Evolutionary conservation across 2,797 vertebrate genomes (phyloP).

Genomic region (Pristis pectinata): DNA sequence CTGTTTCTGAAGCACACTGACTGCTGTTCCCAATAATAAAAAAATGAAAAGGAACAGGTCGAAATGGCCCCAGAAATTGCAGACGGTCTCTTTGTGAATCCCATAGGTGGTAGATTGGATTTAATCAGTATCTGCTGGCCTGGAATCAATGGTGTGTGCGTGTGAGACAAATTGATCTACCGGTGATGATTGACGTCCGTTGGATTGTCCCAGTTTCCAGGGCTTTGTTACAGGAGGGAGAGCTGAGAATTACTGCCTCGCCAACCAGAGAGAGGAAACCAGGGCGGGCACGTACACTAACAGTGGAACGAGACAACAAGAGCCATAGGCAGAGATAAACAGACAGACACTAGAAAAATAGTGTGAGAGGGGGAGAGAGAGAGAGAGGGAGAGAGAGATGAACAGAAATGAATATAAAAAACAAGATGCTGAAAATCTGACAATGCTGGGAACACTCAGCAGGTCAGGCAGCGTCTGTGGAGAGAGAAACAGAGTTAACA

Average conservation of each 20-base stretch:
- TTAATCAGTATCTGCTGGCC: constrained; percentile 5
- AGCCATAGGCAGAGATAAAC: background rate
- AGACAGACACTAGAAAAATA: constrained; percentile 22
- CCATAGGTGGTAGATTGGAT: background rate
- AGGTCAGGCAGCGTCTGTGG: too few species aligned
- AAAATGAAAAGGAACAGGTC: background rate
- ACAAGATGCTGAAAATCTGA: background rate
- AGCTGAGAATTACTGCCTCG: background rate
- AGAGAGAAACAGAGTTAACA: constrained; percentile 39
- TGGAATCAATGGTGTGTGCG: background rate
- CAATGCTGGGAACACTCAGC: too few species aligned
- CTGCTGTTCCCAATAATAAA: background rate
- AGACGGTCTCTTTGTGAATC: background rate
- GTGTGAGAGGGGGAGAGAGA: constrained; percentile 35
- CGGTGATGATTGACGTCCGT: background rate
- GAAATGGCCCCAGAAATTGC: background rate
- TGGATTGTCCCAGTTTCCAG: background rate
- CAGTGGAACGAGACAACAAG: background rate
- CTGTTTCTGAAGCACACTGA: background rate
- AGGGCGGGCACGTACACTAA: background rate
- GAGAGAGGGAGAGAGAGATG: constrained; percentile 55
- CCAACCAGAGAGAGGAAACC: background rate
- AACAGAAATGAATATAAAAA: constrained; percentile 43
- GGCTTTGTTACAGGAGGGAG: background rate
- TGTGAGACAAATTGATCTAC: background rate